Percentiles rank a stretch among this genome's conserved stretches.
Conservation (phyloP, 2,113 vertebrate genomes). For the Platichthys stellatus region DNA sequence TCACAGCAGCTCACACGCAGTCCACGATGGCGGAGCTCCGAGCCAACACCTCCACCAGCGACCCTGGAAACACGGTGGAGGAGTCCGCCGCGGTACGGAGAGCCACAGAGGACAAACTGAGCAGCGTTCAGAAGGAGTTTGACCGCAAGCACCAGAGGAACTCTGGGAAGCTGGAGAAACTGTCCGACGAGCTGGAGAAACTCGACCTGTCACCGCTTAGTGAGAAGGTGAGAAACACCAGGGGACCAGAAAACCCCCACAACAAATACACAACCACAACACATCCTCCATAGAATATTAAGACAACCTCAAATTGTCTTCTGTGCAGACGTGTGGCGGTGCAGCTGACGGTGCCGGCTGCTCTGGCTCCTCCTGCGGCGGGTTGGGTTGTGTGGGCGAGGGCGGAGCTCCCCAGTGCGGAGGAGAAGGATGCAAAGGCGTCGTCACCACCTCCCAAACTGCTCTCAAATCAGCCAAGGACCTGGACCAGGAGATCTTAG, state of each 20-base stretch:
- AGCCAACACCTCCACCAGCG: constrained; percentile 83
- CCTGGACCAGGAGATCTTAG: constrained; percentile 88
- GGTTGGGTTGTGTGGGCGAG: constrained; percentile 82
- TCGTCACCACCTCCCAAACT: constrained; percentile 77
- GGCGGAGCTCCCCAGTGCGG: constrained; percentile 86
- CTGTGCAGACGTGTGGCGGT: constrained; percentile 87
- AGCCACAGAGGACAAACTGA: constrained; percentile 85
- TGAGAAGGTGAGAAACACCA: constrained; percentile 82
- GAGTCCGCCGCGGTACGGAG: constrained; percentile 82
- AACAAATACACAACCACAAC: background rate
- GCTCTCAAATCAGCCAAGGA: constrained; percentile 88
- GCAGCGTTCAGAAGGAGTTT: constrained; percentile 82
- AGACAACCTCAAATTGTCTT: no score
- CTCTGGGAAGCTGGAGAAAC: constrained; percentile 85
- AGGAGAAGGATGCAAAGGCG: constrained; percentile 85
- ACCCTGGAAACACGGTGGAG: constrained; percentile 76
- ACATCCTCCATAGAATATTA: no score
- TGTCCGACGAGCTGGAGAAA: constrained; percentile 85
- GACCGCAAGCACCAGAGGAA: constrained; percentile 87
- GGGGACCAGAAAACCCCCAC: background rate
- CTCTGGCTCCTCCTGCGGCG: constrained; percentile 84
- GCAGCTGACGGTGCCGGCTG: constrained; percentile 82
- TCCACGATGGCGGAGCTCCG: constrained; percentile 85
- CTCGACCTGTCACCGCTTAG: constrained; percentile 85
- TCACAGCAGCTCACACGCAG: constrained; percentile 86